Conservation (phyloP, 2,888 invertebrate species). For the Synergus laeviventris region DNA sequence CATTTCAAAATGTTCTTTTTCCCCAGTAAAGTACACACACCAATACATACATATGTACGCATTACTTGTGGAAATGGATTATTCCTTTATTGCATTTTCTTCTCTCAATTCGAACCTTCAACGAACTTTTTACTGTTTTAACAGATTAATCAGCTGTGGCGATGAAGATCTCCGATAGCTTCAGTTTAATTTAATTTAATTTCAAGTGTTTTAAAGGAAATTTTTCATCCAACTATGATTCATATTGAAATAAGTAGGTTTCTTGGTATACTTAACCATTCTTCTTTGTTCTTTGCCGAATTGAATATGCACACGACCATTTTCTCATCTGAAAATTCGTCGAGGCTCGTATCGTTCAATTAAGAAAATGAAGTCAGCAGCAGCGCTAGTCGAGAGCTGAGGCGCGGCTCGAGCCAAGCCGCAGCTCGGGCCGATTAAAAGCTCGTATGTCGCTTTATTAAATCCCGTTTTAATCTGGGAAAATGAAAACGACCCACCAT, state of each 20-base stretch:
- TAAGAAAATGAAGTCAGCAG: slow-evolving; percentile 60
- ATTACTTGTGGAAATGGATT: slow-evolving; percentile 29
- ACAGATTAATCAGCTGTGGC: slow-evolving; percentile 24
- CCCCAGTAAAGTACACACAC: slow-evolving; percentile 21
- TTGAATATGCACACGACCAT: slow-evolving; percentile 9
- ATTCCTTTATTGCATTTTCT: slow-evolving; percentile 35
- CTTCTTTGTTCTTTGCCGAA: neutral
- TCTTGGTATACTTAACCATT: neutral
- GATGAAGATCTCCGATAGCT: slow-evolving; percentile 20
- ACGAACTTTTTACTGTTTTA: slow-evolving; percentile 5
- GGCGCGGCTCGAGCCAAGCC: slow-evolving; percentile 59
- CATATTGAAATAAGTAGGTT: too few species aligned
- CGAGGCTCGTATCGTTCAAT: slow-evolving; percentile 59
- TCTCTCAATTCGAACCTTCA: slow-evolving; percentile 13
- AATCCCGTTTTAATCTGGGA: slow-evolving; percentile 72
- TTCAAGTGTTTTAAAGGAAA: too few species aligned
- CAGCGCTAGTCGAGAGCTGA: slow-evolving; percentile 41
- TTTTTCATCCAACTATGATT: too few species aligned
- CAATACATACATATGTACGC: slow-evolving; percentile 12
- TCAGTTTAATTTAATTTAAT: too few species aligned
- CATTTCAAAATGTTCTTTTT: slow-evolving; percentile 41
- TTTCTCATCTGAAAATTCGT: slow-evolving; percentile 54
- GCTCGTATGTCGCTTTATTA: slow-evolving; percentile 72
- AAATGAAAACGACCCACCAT: slow-evolving; percentile 66
- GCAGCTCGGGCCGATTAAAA: slow-evolving; percentile 68